A percentile compares a stretch with the other conserved stretches of the same genome.
Evolutionary conservation across 2,888 invertebrate genomes (phyloP).

Genomic region (Parapristionchus giblindavisi): DNA sequence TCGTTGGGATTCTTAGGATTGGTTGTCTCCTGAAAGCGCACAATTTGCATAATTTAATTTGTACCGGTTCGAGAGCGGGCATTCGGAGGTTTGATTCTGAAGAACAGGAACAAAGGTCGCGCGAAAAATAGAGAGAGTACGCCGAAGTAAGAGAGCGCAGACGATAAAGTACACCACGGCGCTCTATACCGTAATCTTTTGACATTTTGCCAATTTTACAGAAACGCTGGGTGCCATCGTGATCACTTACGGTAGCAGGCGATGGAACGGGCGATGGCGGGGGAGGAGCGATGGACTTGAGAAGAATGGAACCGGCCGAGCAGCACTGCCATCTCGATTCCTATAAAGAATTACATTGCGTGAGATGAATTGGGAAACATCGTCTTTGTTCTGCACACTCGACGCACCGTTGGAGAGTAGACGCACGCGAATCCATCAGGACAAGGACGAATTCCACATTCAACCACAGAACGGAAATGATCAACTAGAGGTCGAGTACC

Average conservation of each 20-base stretch:
- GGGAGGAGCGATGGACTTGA: slow-evolving; percentile 30
- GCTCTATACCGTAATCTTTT: no score
- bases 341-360: slow-evolving; percentile 1
- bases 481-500: slow-evolving; percentile 56
- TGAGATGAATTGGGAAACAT: not conserved
- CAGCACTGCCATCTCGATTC: slow-evolving; percentile 60
- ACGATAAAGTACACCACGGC: no score
- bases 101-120: no score
- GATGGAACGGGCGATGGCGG: slow-evolving; percentile 15
- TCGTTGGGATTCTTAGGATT: slow-evolving; percentile 13
- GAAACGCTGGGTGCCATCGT: not conserved
- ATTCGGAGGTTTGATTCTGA: no score
- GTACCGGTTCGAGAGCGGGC: not conserved
- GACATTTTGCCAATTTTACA: not conserved
- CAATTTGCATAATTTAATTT: slow-evolving; percentile 14
- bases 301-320: slow-evolving; percentile 42
- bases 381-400: no score
- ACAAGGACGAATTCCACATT: slow-evolving; percentile 57
- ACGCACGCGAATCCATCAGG: slow-evolving; percentile 61
- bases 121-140: no score
- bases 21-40: slow-evolving; percentile 24
- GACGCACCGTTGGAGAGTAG: slow-evolving; percentile 47
- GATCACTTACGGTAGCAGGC: not conserved
- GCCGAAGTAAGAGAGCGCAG: no score
- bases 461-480: slow-evolving; percentile 50